Evolutionary conservation across 2,888 invertebrate species (phyloP).

Genomic region (Synanthedon myopaeformis): DNA sequence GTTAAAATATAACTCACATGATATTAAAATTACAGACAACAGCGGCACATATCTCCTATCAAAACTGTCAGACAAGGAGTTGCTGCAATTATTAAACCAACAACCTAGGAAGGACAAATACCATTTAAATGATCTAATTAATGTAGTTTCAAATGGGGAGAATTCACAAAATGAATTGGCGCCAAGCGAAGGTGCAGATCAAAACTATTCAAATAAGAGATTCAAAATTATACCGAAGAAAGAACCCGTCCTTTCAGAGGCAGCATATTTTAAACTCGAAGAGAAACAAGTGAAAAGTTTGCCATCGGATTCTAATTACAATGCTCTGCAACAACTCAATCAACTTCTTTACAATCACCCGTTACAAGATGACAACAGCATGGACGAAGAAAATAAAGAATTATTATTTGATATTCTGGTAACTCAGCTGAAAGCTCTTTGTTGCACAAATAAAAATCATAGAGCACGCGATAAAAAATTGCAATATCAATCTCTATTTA

Average conservation of each 20-base stretch:
- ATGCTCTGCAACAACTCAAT: constrained; percentile 40
- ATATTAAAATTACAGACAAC: constrained; percentile 25
- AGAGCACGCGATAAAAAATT: constrained; percentile 13
- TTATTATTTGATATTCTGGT: constrained; percentile 51
- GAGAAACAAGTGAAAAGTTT: constrained; percentile 18
- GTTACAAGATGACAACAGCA: constrained; percentile 16
- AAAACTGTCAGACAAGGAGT: constrained; percentile 46
- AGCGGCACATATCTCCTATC: constrained; percentile 46
- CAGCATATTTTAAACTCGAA: constrained; percentile 38
- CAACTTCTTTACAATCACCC: constrained; percentile 36
- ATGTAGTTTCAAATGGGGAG: constrained; percentile 11
- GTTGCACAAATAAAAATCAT: constrained; percentile 35
- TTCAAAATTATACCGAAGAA: not conserved
- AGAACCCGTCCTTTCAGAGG: constrained; percentile 2
- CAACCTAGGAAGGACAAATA: constrained; percentile 40
- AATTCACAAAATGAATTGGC: not conserved
- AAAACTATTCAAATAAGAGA: not conserved
- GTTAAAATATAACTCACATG: too few species aligned
- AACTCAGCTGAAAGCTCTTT: constrained; percentile 46
- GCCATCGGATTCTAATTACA: constrained; percentile 25
- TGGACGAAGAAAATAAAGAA: constrained; percentile 42
- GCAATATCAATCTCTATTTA: constrained; percentile 16
- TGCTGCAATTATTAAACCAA: constrained; percentile 39
- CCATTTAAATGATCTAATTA: constrained; percentile 36
- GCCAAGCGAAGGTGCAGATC: not conserved